Evolutionary conservation across 2,888 invertebrate species (phyloP), one percentile per base, ranked within the genome.

Genomic region (Heliconius aoede): DNA sequence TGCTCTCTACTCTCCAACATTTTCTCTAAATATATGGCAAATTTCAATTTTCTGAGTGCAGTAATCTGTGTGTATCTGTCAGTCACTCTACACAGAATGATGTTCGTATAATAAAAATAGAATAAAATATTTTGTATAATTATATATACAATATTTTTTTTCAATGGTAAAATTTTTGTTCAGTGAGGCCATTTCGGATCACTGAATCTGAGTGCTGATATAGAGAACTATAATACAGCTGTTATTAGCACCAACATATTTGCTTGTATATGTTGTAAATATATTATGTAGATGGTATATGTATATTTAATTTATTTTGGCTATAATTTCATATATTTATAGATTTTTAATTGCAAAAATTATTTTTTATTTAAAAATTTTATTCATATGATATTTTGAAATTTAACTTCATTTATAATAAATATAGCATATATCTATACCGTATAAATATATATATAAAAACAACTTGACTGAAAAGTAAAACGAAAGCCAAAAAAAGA

Each of bases 141-240:
- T 21, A 21, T 46, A 21, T n/a, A n/a, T n/a, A n/a, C n/a, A n/a
- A n/a, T n/a, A n/a, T n/a, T n/a, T 64, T 64, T 64, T 62, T 36
- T 24, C 15, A 36, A 36, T 30, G 11, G 36, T 32, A 36, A 36
- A 64, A 36, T 64, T 64, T 64, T 24, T 15, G 13, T 24, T 40
- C 24, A 36, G 7, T 40, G 65, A 40, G 26, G 65, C 65, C 65
- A 26, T 65, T 65, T 40, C 65, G 24, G 65, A 65, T 65, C 65
- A 65, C 36, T 36, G 65, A 65, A 24, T 15, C 65, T 65, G 24
- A n/a, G 36, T 40, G 18, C 65, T 65, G 32, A n/a, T n/a, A 36
- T 30, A 13, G n/a, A n/a, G n/a, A n/a, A 13, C 32, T n/a, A 36
- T 64, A 30, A 32, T 32, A 64, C 32, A 21, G 3, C 9, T 64